These are phyloP conservation scores for Cyclargus thomasi DNA, from an alignment of 1,140 invertebrate genomes.

Conservation along the genomic window DNA sequence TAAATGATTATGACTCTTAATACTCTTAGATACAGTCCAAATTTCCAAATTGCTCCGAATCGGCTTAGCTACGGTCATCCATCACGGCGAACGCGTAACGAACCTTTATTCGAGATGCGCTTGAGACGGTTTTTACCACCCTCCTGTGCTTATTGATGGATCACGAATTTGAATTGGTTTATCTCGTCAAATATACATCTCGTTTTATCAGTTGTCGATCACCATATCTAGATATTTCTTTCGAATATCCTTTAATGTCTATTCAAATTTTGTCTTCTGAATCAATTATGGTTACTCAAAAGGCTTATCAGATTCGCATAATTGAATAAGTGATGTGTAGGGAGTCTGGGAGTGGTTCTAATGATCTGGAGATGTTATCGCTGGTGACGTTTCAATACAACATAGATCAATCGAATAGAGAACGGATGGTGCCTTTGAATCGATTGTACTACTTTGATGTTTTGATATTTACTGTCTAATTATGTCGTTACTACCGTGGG, in stretches of 20 bases:
- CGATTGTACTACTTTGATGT: background rate
- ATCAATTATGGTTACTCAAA: conserved; percentile 44
- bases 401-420: conserved; percentile 40
- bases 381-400: conserved; percentile 68
- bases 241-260: conserved; percentile 20
- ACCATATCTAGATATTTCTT: conserved; percentile 17
- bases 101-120: conserved; percentile 61
- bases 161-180: conserved; percentile 49
- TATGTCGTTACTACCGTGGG: background rate
- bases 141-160: conserved; percentile 57
- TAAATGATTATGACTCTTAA: conserved; percentile 34
- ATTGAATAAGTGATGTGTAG: conserved; percentile 61
- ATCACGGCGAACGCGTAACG: conserved; percentile 65
- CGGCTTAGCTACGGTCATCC: conserved; percentile 55
- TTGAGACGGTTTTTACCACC: conserved; percentile 52
- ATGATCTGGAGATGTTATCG: conserved; percentile 64
- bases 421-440: conserved; percentile 11
- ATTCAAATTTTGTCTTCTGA: conserved; percentile 40
- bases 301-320: conserved; percentile 63
- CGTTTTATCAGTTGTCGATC: conserved; percentile 34
- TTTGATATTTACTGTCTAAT: background rate
- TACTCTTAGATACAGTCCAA: conserved; percentile 3
- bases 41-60: conserved; percentile 15
- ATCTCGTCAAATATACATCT: conserved; percentile 35
- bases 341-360: conserved; percentile 43